These are phyloP conservation scores for Spheniscus mendiculus DNA, from an alignment of 2,113 vertebrate genomes.

Conservation along the genomic window DNA sequence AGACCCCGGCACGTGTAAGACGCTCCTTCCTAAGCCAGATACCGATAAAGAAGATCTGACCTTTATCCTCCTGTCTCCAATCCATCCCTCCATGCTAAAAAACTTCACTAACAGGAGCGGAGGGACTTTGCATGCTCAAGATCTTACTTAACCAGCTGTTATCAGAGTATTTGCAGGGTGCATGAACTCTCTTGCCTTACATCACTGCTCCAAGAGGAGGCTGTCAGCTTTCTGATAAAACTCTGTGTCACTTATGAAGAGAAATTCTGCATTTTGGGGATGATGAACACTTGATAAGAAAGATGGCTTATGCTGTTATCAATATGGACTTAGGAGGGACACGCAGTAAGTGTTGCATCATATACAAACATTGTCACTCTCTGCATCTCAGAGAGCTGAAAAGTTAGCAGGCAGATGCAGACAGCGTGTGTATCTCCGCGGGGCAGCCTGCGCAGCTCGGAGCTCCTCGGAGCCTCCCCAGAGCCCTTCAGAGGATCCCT, in stretches of 20 bases:
- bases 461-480: background rate
- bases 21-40: background rate
- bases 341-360: background rate
- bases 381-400: background rate
- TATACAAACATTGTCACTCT: background rate
- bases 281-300: background rate
- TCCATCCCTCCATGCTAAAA: background rate
- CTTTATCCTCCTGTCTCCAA: background rate
- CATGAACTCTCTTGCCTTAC: background rate
- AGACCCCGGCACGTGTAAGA: background rate
- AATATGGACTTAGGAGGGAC: background rate
- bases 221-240: background rate
- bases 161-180: background rate
- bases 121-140: background rate
- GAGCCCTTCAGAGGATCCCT: background rate
- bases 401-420: background rate
- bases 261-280: background rate
- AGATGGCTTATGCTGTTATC: background rate
- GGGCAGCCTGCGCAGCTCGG: background rate
- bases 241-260: background rate
- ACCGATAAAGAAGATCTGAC: background rate
- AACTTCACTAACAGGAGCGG: background rate
- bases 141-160: conserved; percentile 30
- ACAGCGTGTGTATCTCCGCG: background rate
- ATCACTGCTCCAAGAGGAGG: background rate